These are phyloP conservation scores for Laterallus jamaicensis DNA, from an alignment of 2,113 vertebrate genomes.

Conservation along the genomic window DNA sequence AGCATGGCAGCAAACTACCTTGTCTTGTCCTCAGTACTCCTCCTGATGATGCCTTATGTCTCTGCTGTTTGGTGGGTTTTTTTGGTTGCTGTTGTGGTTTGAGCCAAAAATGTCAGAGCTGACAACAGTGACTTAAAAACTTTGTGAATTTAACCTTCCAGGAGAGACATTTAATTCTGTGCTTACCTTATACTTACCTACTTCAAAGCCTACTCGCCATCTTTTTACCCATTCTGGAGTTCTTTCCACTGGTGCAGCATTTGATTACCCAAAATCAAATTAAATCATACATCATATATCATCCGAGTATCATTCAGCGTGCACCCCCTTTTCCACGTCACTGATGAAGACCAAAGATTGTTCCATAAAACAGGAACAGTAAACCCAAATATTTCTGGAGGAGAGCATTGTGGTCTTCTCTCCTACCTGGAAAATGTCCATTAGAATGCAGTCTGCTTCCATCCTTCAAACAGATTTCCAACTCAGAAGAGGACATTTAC, in stretches of 20 bases:
- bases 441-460: background rate
- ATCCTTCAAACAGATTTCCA: background rate
- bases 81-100: background rate
- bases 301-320: background rate
- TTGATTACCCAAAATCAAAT: background rate
- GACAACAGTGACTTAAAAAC: background rate
- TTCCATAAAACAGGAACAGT: background rate
- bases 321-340: background rate
- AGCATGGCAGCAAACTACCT: background rate
- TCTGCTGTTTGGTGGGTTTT: background rate
- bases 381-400: background rate
- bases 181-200: background rate
- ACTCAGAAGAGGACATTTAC: background rate
- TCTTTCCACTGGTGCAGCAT: background rate
- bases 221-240: background rate
- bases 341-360: background rate
- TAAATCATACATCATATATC: background rate
- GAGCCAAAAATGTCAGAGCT: background rate
- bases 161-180: background rate
- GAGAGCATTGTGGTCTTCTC: background rate
- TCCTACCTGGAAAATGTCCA: background rate
- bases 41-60: background rate
- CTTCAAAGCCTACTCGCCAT: background rate
- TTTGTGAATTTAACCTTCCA: background rate
- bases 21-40: background rate